Base-by-base conservation (phyloP, 2,113 vertebrate genomes). In the Crotalus tigris region DNA sequence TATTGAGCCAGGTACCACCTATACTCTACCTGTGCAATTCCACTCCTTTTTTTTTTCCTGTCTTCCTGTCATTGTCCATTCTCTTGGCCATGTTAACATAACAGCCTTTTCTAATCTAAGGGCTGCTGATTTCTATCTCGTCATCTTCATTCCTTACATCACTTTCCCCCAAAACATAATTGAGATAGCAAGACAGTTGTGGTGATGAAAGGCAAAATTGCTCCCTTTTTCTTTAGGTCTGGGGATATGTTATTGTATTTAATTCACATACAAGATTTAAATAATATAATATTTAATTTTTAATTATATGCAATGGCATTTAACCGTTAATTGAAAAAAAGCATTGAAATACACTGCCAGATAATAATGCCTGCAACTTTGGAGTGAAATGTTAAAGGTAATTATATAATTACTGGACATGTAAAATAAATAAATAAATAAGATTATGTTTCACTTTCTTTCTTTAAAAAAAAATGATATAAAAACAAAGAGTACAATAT, bases 381-480 rank as follows among this genome's bases (percentile, higher is more conserved):
- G 75, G 93, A 95, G 94, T 96, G 93, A 96, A 96, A 94, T 91
- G 95, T 81, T 81, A 81, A 81, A 81, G 3, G 39, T 39, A 44
- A 21, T 44, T 92, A 33, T 69, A 17, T 69, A 69, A n/a, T 69
- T 69, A 61, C 64, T 69, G 13, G 29, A 69, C 64, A 33, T 15
- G 6, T 69, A 69, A 69, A 69, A 54, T 51, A 51, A 0, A 51
- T 51, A 69, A 69, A 21, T 58, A 58, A 58, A 69, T 69, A 94
- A 88, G 49, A 92, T 97, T 97, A 95, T 85, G 94, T 93, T 96
- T 97, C 93, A 97, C 96, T 97, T 97, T 85, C 94, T 96, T 96
- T 97, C 96, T 44, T 44, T 3, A 93, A 97, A 96, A 94, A 51
- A 91, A 95, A 95, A 4, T 15, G 12, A 75, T 0, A n/a, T 2